A percentile compares a stretch with the other conserved stretches of the same genome.
phyloP scores from a whole-genome alignment of 2,888 invertebrate genomes.

The Trachelus iudaicus region DNA sequence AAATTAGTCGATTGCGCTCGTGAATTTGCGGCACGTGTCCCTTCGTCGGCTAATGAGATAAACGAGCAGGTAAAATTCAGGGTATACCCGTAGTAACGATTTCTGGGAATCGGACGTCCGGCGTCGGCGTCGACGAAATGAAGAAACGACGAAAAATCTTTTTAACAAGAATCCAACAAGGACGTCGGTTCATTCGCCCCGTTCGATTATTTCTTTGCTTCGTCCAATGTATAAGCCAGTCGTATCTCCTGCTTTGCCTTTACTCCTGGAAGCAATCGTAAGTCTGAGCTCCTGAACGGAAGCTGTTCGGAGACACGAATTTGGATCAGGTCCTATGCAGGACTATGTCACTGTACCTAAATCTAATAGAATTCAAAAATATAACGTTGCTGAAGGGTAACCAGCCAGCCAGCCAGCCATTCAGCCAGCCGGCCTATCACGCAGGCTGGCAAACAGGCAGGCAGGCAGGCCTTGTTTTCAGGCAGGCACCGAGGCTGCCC shows the following conservation, averaged over 20 bases:
- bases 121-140: neutral
- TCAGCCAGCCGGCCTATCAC: neutral
- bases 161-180: slow-evolving; percentile 9
- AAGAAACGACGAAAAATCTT: neutral
- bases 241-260: neutral
- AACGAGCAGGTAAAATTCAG: neutral
- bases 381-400: slow-evolving; percentile 6
- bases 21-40: neutral
- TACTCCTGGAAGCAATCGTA: neutral
- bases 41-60: neutral
- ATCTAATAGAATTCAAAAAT: slow-evolving; percentile 22
- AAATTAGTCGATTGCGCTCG: neutral
- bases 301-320: neutral
- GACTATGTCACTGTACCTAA: neutral
- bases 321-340: neutral
- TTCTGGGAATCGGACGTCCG: neutral
- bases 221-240: neutral
- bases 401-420: slow-evolving; percentile 7
- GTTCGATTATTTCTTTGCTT: neutral
- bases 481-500: slow-evolving; percentile 51
- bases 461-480: slow-evolving; percentile 46
- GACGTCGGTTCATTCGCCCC: slow-evolving; percentile 39
- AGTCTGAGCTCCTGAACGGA: neutral
- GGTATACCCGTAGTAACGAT: neutral
- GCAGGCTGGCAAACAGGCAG: slow-evolving; percentile 5